Percentiles rank a stretch among this genome's conserved stretches.
These are phyloP conservation scores for Sylvilagus floridanus DNA, from an alignment of 2,797 vertebrate species.

Conservation along the genomic window DNA sequence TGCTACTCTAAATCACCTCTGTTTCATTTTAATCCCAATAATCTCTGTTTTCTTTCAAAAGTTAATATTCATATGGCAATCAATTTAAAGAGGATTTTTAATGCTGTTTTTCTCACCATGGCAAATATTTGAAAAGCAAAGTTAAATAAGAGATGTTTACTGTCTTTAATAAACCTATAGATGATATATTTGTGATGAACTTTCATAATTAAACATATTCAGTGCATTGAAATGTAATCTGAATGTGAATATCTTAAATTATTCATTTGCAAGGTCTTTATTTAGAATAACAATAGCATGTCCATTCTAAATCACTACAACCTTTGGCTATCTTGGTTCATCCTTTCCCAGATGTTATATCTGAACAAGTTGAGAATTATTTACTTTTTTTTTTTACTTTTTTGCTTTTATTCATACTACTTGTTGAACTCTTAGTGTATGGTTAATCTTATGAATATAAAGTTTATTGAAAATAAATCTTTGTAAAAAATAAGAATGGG, in stretches of 20 bases:
- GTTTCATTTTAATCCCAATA: conserved; percentile 42
- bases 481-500: too few relatives aligned
- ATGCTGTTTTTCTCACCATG: not conserved
- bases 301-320: not conserved
- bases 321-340: not conserved
- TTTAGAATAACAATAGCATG: not conserved
- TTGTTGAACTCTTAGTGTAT: too few relatives aligned
- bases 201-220: not conserved
- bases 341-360: not conserved
- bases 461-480: too few relatives aligned
- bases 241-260: not conserved
- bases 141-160: not conserved
- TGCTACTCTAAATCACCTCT: not conserved
- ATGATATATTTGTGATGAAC: not conserved
- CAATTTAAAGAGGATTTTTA: not conserved
- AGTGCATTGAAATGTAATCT: not conserved
- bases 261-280: not conserved
- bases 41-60: conserved; percentile 17
- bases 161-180: not conserved
- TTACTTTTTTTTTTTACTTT: not conserved
- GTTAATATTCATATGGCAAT: not conserved
- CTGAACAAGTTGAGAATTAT: not conserved
- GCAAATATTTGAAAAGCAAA: not conserved
- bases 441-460: too few relatives aligned
- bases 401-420: too few relatives aligned